Conservation (phyloP, 2,797 vertebrate species). For the Peromyscus melanophrys region DNA sequence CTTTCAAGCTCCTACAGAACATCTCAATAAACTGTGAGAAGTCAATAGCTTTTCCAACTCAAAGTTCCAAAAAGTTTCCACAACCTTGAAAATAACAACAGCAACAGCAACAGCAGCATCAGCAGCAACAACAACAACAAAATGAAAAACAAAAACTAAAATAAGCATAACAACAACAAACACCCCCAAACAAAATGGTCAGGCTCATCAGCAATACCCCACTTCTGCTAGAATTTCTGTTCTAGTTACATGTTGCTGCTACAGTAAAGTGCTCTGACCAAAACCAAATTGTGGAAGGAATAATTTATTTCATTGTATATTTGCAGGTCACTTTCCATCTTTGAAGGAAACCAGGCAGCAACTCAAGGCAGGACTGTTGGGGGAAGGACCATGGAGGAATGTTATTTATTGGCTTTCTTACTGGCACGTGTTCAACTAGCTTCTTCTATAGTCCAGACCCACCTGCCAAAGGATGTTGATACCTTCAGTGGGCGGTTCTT, state of each 20-base stretch:
- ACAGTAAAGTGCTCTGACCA: not conserved
- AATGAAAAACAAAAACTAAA: not conserved
- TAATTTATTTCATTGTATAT: not conserved
- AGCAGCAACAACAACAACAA: not conserved
- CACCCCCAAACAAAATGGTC: too few species aligned
- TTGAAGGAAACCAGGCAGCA: not conserved
- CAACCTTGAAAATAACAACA: not conserved
- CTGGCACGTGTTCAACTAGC: not conserved
- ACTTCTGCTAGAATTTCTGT: not conserved
- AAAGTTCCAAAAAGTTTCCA: not conserved
- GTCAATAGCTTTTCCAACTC: not conserved
- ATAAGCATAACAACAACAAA: not conserved
- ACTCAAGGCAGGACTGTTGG: not conserved
- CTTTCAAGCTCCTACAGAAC: not conserved
- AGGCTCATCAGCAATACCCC: not conserved
- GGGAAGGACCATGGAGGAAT: not conserved
- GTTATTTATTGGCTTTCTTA: not conserved
- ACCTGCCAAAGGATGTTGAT: not conserved
- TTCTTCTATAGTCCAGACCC: not conserved
- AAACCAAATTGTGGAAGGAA: not conserved
- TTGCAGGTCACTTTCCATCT: too few species aligned
- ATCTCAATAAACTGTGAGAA: not conserved
- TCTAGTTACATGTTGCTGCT: not conserved
- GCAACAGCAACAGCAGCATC: not conserved
- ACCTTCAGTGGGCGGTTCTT: not conserved